A percentile compares a stretch with the other conserved stretches of the same genome.
Conservation (phyloP, 2,113 vertebrate species). For the Piprites chloris region DNA sequence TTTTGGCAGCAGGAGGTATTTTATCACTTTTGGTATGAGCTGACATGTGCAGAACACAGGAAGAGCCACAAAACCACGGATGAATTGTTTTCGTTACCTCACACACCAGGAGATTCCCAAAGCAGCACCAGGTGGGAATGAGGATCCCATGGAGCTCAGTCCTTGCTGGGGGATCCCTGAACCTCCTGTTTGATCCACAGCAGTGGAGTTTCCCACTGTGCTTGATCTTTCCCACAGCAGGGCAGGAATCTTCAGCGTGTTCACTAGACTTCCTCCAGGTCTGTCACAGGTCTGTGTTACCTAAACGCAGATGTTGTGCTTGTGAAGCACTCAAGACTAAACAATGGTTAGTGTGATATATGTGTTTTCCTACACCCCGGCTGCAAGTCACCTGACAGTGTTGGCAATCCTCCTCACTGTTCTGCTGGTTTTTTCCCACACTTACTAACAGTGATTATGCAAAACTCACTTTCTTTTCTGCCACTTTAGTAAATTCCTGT, state of each 20-base stretch:
- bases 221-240: neutral
- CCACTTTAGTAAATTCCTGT: neutral
- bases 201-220: neutral
- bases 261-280: neutral
- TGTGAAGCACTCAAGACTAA: neutral
- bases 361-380: neutral
- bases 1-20: neutral
- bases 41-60: neutral
- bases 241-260: neutral
- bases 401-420: neutral
- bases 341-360: neutral
- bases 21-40: neutral
- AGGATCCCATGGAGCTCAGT: neutral
- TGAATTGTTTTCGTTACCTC: neutral
- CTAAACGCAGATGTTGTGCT: neutral
- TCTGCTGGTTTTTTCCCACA: neutral
- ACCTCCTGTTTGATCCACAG: neutral
- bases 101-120: neutral
- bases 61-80: rapidly evolving
- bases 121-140: neutral
- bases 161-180: neutral
- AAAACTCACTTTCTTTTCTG: neutral
- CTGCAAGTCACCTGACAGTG: neutral
- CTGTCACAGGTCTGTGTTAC: neutral
- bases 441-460: neutral